phyloP scores from a whole-genome alignment of 2,888 invertebrate species.

The Tipula confusa region DNA sequence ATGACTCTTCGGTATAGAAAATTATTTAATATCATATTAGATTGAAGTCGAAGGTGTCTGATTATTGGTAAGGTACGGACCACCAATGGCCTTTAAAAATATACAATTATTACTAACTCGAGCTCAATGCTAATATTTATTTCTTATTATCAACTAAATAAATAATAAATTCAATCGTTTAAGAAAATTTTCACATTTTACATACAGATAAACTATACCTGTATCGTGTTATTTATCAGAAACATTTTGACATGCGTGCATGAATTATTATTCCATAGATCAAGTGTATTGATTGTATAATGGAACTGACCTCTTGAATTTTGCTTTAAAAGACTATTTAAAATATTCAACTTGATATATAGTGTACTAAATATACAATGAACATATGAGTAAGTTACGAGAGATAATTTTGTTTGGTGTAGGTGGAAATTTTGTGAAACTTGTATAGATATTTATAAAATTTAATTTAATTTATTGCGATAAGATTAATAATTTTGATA shows the following conservation, averaged over 20 bases:
- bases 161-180: background rate
- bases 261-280: slow-evolving; percentile 6
- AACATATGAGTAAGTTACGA: background rate
- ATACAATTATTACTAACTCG: too few relatives aligned
- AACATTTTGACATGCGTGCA: background rate
- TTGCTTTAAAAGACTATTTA: background rate
- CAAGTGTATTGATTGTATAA: slow-evolving; percentile 15
- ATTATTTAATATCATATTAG: too few relatives aligned
- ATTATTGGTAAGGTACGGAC: too few relatives aligned
- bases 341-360: slow-evolving; percentile 1
- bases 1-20: too few relatives aligned
- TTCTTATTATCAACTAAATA: background rate
- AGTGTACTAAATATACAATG: background rate
- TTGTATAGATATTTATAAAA: background rate
- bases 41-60: too few relatives aligned
- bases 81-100: too few relatives aligned
- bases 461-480: background rate
- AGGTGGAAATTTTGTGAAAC: slow-evolving; percentile 5
- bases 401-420: background rate
- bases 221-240: background rate
- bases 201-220: too few relatives aligned
- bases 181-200: background rate
- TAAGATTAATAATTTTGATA: background rate
- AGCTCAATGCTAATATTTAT: background rate
- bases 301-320: background rate